Evolutionary conservation across 2,113 vertebrate genomes (phyloP).

Genomic region (Apaloderma vittatum): DNA sequence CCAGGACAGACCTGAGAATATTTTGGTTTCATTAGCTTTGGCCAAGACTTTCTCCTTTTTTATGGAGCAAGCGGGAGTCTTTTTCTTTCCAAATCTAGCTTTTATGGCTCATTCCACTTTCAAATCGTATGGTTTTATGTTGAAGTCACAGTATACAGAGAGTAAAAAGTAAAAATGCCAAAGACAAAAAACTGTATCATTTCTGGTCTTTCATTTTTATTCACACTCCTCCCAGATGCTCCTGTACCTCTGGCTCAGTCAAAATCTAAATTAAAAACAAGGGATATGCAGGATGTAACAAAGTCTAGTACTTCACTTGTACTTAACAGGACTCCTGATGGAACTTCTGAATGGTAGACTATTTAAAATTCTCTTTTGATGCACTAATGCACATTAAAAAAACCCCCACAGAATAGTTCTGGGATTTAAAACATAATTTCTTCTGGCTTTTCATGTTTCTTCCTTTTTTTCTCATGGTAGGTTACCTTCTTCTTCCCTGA

Average conservation of each 20-base stretch:
- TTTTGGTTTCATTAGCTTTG: background rate
- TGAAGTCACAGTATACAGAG: background rate
- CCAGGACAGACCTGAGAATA: background rate
- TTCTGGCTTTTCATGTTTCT: background rate
- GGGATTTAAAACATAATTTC: background rate
- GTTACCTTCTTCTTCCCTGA: background rate
- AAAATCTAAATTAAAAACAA: background rate
- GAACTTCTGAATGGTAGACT: background rate
- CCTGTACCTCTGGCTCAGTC: background rate
- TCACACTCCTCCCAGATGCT: background rate
- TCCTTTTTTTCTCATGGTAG: background rate
- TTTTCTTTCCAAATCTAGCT: background rate
- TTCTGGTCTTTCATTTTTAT: background rate
- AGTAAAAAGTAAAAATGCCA: constrained; percentile 7
- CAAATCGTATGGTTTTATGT: background rate
- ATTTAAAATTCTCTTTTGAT: background rate
- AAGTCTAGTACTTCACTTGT: background rate
- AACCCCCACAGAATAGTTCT: background rate
- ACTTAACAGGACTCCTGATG: background rate
- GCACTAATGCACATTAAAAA: background rate
- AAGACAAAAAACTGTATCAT: background rate
- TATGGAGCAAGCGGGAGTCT: background rate
- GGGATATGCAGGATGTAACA: background rate
- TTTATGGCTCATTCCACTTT: constrained; percentile 7
- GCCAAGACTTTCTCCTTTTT: background rate